Conservation (phyloP, 2,113 vertebrate genomes). For the Laterallus jamaicensis region DNA sequence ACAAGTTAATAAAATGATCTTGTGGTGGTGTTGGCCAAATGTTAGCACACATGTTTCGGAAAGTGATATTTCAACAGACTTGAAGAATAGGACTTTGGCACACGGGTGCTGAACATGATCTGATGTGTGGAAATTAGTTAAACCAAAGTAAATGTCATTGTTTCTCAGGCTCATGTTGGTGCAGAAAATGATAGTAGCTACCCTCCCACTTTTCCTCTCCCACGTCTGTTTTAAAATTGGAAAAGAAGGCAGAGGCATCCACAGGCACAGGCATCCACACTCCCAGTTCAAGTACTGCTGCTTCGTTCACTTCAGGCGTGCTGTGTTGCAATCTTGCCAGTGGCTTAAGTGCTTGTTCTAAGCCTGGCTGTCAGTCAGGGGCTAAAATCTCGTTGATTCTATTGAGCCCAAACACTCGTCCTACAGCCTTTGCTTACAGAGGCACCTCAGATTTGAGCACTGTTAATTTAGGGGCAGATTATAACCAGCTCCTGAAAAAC, state of each 20-base stretch:
- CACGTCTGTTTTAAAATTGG: slow-evolving; percentile 19
- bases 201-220: slow-evolving; percentile 3
- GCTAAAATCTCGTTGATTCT: background rate
- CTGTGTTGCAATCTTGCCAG: background rate
- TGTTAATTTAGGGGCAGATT: background rate
- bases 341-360: background rate
- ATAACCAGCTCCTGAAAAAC: background rate
- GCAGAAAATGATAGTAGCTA: slow-evolving; percentile 31
- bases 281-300: background rate
- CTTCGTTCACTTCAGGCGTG: background rate
- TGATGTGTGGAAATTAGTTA: slow-evolving; percentile 52
- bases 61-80: slow-evolving; percentile 73
- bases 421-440: background rate
- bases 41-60: slow-evolving; percentile 72
- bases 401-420: background rate
- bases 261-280: background rate
- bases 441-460: background rate
- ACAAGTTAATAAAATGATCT: slow-evolving; percentile 77
- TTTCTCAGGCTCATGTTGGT: slow-evolving; percentile 32
- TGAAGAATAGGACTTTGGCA: slow-evolving; percentile 69
- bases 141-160: slow-evolving; percentile 62
- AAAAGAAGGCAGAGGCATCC: background rate
- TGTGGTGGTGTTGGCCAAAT: slow-evolving; percentile 74
- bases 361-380: background rate
- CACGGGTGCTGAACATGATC: background rate